Evolutionary conservation across 2,113 vertebrate genomes (phyloP).

Genomic region (Dasypus novemcinctus): DNA sequence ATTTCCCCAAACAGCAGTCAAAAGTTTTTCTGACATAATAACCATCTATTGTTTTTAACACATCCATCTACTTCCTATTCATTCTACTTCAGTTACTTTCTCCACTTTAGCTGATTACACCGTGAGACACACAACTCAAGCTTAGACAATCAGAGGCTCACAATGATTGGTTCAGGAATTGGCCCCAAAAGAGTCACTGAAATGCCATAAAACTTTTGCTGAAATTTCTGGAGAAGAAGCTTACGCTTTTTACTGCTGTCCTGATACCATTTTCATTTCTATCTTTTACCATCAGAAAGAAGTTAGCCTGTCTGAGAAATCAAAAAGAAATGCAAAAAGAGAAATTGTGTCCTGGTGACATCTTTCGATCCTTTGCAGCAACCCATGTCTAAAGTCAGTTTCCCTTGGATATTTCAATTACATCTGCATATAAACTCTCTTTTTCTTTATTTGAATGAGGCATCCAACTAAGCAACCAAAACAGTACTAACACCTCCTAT

Average conservation of each 20-base stretch:
- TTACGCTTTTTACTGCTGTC: not conserved
- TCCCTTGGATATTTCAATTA: not conserved
- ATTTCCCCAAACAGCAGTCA: not conserved
- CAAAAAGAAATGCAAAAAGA: not conserved
- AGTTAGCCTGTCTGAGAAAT: slow-evolving; percentile 8
- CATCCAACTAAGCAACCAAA: slow-evolving; percentile 21
- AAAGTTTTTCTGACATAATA: not conserved
- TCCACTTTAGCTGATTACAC: not conserved
- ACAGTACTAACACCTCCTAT: not conserved
- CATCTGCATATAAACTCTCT: not conserved
- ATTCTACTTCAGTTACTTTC: slow-evolving; percentile 14
- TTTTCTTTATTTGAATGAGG: not conserved
- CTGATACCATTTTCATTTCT: not conserved
- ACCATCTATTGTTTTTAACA: slow-evolving; percentile 17
- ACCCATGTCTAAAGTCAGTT: not conserved
- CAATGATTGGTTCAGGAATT: not conserved
- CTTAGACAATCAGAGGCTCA: not conserved
- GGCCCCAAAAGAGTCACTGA: not conserved
- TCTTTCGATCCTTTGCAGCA: not conserved
- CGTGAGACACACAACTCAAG: not conserved
- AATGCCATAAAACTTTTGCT: not conserved
- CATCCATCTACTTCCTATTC: not conserved
- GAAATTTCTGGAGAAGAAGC: not conserved
- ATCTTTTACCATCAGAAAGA: slow-evolving; percentile 53
- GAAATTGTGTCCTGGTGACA: not conserved